phyloP scores from a whole-genome alignment of 2,888 invertebrate genomes.

The Monoplex corrugatus region DNA sequence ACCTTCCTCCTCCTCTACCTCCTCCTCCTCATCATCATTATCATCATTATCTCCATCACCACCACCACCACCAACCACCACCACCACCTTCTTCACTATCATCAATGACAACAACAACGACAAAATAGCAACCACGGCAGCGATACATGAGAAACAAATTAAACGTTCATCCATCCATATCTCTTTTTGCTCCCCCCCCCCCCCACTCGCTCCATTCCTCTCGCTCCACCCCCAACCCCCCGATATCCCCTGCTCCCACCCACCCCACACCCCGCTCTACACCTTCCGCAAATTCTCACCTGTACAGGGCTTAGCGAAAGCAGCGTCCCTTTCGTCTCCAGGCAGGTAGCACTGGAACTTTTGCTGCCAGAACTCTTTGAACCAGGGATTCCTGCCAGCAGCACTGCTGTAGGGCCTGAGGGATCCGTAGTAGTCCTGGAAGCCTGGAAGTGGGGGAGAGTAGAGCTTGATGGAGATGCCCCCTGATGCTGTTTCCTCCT shows the following conservation, averaged over 20 bases:
- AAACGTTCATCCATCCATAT: not conserved
- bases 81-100: too few species aligned
- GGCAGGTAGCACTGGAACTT: conserved; percentile 85
- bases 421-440: conserved; percentile 87
- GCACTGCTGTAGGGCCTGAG: conserved; percentile 84
- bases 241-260: not conserved
- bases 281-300: conserved; percentile 60
- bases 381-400: conserved; percentile 88
- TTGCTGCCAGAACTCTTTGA: conserved; percentile 89
- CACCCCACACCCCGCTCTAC: not conserved
- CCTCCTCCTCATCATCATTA: too few species aligned
- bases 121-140: too few species aligned
- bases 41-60: too few species aligned
- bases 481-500: conserved; percentile 86
- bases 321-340: conserved; percentile 51
- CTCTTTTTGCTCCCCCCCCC: not conserved
- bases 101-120: too few species aligned
- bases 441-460: conserved; percentile 84
- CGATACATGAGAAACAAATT: too few species aligned
- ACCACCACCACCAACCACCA: too few species aligned
- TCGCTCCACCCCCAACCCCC: not conserved
- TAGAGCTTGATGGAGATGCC: conserved; percentile 89
- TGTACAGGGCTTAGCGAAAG: conserved; percentile 64
- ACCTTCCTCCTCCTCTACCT: too few species aligned
- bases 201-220: not conserved